Base-by-base conservation (phyloP, 2,797 vertebrate genomes). In the Mastacembelus armatus region DNA sequence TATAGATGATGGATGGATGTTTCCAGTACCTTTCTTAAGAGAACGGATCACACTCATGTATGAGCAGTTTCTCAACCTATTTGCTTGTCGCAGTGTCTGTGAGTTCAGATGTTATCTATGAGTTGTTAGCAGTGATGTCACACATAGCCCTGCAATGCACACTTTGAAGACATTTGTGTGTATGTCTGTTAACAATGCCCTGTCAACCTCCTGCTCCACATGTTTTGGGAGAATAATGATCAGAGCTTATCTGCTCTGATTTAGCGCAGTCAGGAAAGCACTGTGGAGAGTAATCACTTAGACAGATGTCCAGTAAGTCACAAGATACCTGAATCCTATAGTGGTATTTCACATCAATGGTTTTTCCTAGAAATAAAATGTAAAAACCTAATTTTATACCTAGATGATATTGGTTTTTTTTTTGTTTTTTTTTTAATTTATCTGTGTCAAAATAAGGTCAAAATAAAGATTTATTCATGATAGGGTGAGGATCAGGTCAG, bases 231-330 rank as follows among this genome's bases (percentile, higher is more conserved):
- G 26, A 64, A 64, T 38, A 40, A 43, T 33, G 56, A 40, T 32
- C 18, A 40, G 58, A 78, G 33, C 50, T 66, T 71, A 70, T 76
- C 59, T 11, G 19, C 52, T 59, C 35, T 49, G 15, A 58, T 57
- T 60, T 24, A 54, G n/a, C 49, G 27, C 35, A 65, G 39, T 51
- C 32, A 45, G 58, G 55, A 62, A 11, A 22, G 10, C 21, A 49
- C 51, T 3, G 10, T 24, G 35, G 60, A 48, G 27, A 32, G 24
- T 18, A 40, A 50, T 57, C 52, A 24, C 24, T 18, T n/a, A n/a
- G 24, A 24, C 15, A 30, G 21, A 29, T 3, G 10, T 5, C 43
- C 55, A 39, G 22, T 2, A 50, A 32, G 9, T 48, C 26, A 9
- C 42, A 56, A 27, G 51, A 60, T 29, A 26, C n/a, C 33, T 19